Base-by-base conservation (phyloP, 2,113 vertebrate species). In the Andinoacara biseriatus region DNA sequence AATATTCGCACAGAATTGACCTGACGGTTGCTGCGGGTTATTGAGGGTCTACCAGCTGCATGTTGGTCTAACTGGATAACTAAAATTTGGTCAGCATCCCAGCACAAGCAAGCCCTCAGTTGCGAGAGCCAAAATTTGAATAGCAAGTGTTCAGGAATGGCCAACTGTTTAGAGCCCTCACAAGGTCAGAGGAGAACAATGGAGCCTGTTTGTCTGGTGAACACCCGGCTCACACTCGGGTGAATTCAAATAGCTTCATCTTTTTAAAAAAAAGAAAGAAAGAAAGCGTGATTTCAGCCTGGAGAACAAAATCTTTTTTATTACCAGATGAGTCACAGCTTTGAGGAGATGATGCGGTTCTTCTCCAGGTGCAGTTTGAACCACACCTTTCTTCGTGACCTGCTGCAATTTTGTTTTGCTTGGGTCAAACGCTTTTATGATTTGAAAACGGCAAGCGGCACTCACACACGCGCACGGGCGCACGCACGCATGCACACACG, bases 71-170 rank as follows among this genome's bases (percentile, higher is more conserved):
- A 84, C 89, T 83, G 91, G 90, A 88, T 74, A 83, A 85, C 85
- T 83, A 26, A 26, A 26, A 2, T 87, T 87, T 91, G 93, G 92
- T 93, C 89, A 33, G 79, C 49, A 65, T 80, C 87, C 82, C 90
- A 61, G 84, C 83, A 79, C 80, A 88, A 91, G 89, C 89, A 78
- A 88, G 89, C 89, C 59, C 91, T 82, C 86, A 31, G 81, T 29
- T 80, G 81, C 56, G 67, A 89, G 86, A 88, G 90, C 86, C 89
- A 87, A 75, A 91, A 94, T 95, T 93, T 94, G 89, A 95, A 94
- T 94, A 90, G 92, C 91, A 94, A 95, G 87, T 89, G 84, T 88
- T 89, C 60, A 79, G 88, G 88, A 95, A 92, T 86, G 87, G 56
- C 90, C 92, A 93, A 95, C 89, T 94, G 92, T 93, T 93, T 89